A percentile compares a stretch with the other conserved stretches of the same genome.
Evolutionary conservation across 1,140 invertebrate species (phyloP).

Genomic region (Carcinoscorpius rotundicauda): DNA sequence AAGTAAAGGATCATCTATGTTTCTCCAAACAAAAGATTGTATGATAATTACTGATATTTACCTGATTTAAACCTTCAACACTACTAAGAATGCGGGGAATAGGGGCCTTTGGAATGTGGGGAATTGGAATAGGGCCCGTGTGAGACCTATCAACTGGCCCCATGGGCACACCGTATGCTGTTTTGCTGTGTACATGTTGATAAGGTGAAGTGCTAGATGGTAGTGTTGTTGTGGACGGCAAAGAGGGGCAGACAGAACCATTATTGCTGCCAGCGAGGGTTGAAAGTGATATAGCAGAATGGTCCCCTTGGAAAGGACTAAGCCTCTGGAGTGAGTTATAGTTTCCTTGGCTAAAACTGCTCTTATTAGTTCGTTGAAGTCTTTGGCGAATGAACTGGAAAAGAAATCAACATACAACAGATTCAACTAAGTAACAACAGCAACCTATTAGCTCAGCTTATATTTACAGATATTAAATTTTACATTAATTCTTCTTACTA

Average conservation of each 20-base stretch:
- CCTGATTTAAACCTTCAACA: constrained; percentile 67
- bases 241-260: constrained; percentile 6
- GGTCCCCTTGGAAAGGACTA: constrained; percentile 30
- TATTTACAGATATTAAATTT: too few relatives aligned
- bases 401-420: background rate
- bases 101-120: constrained; percentile 41
- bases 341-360: constrained; percentile 24
- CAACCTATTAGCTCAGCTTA: too few relatives aligned
- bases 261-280: constrained; percentile 1
- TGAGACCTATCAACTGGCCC: background rate
- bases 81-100: constrained; percentile 56
- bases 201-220: constrained; percentile 7
- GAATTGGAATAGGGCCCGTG: constrained; percentile 28
- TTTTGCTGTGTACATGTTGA: background rate
- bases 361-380: constrained; percentile 30
- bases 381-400: constrained; percentile 25
- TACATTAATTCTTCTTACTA: too few relatives aligned
- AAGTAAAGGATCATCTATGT: too few relatives aligned
- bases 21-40: too few relatives aligned
- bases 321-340: constrained; percentile 24
- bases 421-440: too few relatives aligned
- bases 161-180: background rate
- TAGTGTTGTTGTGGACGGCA: constrained; percentile 17
- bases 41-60: constrained; percentile 1
- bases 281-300: constrained; percentile 28